phyloP scores from a whole-genome alignment of 2,888 invertebrate species.

The Vanessa cardui region DNA sequence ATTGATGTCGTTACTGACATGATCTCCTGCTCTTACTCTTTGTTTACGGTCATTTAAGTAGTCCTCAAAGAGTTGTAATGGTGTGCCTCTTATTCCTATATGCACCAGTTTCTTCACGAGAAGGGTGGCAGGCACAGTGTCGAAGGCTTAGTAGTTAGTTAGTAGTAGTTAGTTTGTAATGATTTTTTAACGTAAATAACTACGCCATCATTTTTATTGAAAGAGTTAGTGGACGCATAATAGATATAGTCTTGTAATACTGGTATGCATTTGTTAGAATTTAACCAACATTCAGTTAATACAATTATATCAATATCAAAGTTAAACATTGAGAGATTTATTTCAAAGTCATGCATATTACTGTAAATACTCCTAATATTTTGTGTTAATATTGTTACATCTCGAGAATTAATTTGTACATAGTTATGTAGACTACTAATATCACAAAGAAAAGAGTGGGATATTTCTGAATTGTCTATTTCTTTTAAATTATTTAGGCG shows the following conservation, averaged over 20 bases:
- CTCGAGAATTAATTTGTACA: constrained; percentile 8
- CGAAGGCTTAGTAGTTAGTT: background rate
- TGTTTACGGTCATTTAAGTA: too few species aligned
- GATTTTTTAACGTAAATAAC: constrained; percentile 27
- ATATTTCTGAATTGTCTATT: background rate
- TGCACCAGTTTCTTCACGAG: too few species aligned
- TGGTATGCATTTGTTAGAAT: constrained; percentile 8
- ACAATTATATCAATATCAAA: constrained; percentile 26
- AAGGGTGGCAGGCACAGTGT: background rate
- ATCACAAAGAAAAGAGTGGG: constrained; percentile 12
- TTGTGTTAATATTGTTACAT: constrained; percentile 26
- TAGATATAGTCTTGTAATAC: background rate
- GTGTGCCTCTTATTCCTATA: too few species aligned
- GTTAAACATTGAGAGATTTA: constrained; percentile 13
- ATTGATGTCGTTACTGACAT: too few species aligned
- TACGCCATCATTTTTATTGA: constrained; percentile 22
- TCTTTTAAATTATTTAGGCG: background rate
- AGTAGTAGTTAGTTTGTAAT: background rate
- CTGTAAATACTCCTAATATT: constrained; percentile 32
- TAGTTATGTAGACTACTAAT: constrained; percentile 7
- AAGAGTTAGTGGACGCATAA: background rate
- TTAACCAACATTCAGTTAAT: constrained; percentile 36
- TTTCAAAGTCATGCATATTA: constrained; percentile 23
- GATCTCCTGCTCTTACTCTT: too few species aligned
- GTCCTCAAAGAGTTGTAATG: too few species aligned